phyloP scores from a whole-genome alignment of 2,797 vertebrate genomes.

The Eurystomus glaucurus region DNA sequence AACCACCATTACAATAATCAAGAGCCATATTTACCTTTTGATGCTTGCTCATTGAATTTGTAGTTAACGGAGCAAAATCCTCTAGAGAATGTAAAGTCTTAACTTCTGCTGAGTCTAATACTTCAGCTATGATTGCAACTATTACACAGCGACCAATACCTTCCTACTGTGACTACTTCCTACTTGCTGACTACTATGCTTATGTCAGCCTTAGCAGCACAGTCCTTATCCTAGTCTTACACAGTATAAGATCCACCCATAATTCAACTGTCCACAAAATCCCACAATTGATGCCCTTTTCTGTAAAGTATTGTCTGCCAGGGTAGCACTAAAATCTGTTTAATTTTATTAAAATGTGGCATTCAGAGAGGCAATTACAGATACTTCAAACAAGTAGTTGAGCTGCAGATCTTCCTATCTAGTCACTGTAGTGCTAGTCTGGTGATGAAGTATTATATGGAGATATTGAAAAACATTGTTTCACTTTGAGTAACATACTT shows the following conservation, averaged over 20 bases:
- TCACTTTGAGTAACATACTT: background rate
- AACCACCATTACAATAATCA: background rate
- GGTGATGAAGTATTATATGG: background rate
- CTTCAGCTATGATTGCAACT: background rate
- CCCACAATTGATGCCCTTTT: background rate
- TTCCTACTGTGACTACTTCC: background rate
- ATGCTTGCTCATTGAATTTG: background rate
- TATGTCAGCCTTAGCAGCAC: background rate
- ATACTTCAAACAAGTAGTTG: background rate
- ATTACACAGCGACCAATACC: background rate
- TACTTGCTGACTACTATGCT: background rate
- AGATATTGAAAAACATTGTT: background rate
- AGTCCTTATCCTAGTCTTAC: background rate
- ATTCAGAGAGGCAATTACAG: background rate
- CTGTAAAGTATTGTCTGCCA: background rate
- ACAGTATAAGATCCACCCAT: background rate
- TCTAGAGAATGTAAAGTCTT: background rate
- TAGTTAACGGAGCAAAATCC: background rate
- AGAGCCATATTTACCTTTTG: background rate
- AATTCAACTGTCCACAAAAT: background rate
- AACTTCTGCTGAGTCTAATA: background rate
- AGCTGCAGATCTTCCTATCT: background rate
- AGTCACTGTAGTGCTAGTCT: background rate
- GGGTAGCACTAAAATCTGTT: background rate
- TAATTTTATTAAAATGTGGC: background rate